Percentiles rank a stretch among this genome's conserved stretches.
phyloP scores from a whole-genome alignment of 1,140 invertebrate genomes.

The Aporrectodea caliginosa region DNA sequence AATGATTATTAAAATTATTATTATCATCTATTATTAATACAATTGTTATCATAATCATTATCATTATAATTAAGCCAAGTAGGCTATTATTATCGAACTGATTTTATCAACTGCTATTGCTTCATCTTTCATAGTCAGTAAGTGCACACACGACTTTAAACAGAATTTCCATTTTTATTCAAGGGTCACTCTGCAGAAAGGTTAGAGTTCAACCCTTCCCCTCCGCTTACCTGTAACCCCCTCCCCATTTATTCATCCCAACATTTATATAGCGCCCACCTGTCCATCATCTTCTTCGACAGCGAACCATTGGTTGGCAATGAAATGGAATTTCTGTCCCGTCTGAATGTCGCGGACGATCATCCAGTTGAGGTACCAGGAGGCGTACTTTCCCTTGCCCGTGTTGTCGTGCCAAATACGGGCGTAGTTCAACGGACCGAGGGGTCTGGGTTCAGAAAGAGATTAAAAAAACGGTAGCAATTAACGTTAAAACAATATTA shows the following conservation, averaged over 20 bases:
- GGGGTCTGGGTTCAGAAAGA: constrained; percentile 47
- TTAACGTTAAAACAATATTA: constrained; percentile 15
- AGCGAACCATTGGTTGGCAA: constrained; percentile 60
- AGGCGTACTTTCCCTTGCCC: constrained; percentile 57
- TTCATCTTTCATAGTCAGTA: too few relatives aligned
- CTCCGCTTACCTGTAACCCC: too few relatives aligned
- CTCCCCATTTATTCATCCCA: background rate
- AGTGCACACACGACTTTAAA: too few relatives aligned
- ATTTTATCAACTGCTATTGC: too few relatives aligned
- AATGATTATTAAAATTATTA: background rate
- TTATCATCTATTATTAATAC: constrained; percentile 15
- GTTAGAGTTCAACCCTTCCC: too few relatives aligned
- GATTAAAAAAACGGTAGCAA: too few relatives aligned
- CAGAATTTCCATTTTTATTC: too few relatives aligned
- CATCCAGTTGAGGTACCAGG: constrained; percentile 60
- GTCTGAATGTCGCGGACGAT: constrained; percentile 60
- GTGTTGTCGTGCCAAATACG: constrained; percentile 62
- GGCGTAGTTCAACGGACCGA: constrained; percentile 59
- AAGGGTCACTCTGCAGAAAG: too few relatives aligned
- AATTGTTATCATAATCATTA: too few relatives aligned
- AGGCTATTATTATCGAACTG: too few relatives aligned
- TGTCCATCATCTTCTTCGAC: constrained; percentile 61
- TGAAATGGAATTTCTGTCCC: constrained; percentile 58
- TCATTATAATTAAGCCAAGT: background rate
- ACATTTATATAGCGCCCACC: too few relatives aligned